These are phyloP conservation scores for Ischnura elegans DNA, from an alignment of 2,888 invertebrate genomes.

Conservation along the genomic window DNA sequence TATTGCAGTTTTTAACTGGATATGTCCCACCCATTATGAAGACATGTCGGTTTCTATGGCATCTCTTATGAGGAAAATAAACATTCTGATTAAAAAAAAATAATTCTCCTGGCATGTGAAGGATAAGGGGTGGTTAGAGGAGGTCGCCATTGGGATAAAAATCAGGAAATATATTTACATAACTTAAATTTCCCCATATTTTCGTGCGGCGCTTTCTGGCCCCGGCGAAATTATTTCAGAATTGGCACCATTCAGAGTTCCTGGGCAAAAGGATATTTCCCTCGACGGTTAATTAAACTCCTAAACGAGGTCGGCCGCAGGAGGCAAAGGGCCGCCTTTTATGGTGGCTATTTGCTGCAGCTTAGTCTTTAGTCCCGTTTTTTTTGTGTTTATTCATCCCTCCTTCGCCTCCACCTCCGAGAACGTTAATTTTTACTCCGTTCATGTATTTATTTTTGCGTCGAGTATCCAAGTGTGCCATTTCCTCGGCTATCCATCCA, in stretches of 20 bases:
- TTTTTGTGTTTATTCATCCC: neutral
- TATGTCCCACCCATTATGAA: neutral
- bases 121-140: neutral
- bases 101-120: neutral
- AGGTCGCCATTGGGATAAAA: neutral
- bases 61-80: neutral
- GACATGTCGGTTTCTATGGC: neutral
- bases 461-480: neutral
- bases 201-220: slow-evolving; percentile 19
- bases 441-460: too few species aligned
- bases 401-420: neutral
- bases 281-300: slow-evolving; percentile 38
- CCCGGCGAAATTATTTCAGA: neutral
- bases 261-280: slow-evolving; percentile 26
- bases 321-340: neutral
- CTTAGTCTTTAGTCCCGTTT: neutral
- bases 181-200: neutral
- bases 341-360: slow-evolving; percentile 22
- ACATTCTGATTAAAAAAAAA: neutral
- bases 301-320: slow-evolving; percentile 21
- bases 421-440: too few species aligned
- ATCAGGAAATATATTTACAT: neutral
- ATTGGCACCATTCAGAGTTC: slow-evolving; percentile 30
- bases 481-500: neutral
- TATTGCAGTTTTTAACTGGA: neutral